Evolutionary conservation across 1,140 invertebrate genomes (phyloP), one percentile per base, ranked within the genome.

Genomic region (Atta cephalotes): DNA sequence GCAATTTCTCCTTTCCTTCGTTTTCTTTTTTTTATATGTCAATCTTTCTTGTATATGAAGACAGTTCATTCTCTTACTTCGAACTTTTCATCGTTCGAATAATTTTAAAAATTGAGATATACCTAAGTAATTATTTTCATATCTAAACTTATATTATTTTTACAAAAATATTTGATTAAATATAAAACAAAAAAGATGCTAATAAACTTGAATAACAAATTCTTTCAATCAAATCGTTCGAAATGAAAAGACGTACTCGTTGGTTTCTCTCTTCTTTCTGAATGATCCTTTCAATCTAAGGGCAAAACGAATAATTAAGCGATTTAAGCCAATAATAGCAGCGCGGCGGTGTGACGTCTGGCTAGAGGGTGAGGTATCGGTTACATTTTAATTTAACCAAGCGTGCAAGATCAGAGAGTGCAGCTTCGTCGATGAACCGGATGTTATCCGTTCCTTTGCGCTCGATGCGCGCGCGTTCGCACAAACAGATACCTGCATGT

Each of bases 351-450:
- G 25, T 25, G 35, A 62, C 3, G 35, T 28, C 31, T 16, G 31
- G 35, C 25, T 21, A 39, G 21, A 28, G n/a, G 9, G 31, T 79
- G 31, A 21, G 1, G 45, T 70, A n/a, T 68, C 49, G 60, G 51
- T 70, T 56, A 35, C 51, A 45, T 81, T 81, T 81, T 45, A 81
- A 81, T 81, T 71, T 81, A 81, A 35, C 18, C 65, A 65, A 81
- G 66, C 65, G 16, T 81, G 78, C 79, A 71, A 71, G 51, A 81
- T 79, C 65, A 35, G 14, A 71, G 53, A 81, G 56, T n/a, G 21
- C 35, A 7, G 35, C 9, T 51, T 58, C 66, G 6, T 16, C 56
- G 39, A 62, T 82, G 56, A 35, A 21, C 68, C 25, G 56, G 39
- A 74, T 62, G 68, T 51, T 56, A 12, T 63, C 21, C 56, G 35